A percentile compares a stretch with the other conserved stretches of the same genome.
phyloP scores from a whole-genome alignment of 2,797 vertebrate species.

The Eulemur coronatus region DNA sequence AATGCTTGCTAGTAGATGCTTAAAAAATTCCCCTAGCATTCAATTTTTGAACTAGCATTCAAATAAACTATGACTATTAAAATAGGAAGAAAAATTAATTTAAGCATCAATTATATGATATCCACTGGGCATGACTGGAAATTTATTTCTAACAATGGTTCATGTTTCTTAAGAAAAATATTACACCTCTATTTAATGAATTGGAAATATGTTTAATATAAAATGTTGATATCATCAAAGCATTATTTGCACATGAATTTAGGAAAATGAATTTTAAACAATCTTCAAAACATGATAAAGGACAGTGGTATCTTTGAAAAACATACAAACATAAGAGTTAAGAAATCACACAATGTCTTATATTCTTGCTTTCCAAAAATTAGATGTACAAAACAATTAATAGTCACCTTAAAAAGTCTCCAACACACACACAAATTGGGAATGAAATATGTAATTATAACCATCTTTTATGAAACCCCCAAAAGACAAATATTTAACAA shows the following conservation, averaged over 20 bases:
- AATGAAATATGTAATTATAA: conserved; percentile 59
- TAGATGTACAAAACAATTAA: conserved; percentile 65
- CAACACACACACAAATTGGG: conserved; percentile 38
- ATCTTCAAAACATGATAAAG: conserved; percentile 75
- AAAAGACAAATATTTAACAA: conserved; percentile 51
- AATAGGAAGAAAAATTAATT: conserved; percentile 40
- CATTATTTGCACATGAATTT: conserved; percentile 75
- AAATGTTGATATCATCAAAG: conserved; percentile 75
- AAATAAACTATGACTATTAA: conserved; percentile 22
- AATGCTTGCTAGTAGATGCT: not conserved
- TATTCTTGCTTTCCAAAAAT: conserved; percentile 63
- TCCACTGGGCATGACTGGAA: not conserved
- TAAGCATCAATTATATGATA: conserved; percentile 14
- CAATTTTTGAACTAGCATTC: not conserved
- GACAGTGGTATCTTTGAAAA: conserved; percentile 70
- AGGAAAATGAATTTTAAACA: conserved; percentile 74
- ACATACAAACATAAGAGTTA: conserved; percentile 68
- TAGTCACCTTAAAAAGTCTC: conserved; percentile 55
- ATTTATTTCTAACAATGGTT: conserved; percentile 21
- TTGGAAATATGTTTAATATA: conserved; percentile 82
- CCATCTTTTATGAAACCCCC: conserved; percentile 48
- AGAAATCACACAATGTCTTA: conserved; percentile 63
- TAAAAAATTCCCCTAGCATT: not conserved
- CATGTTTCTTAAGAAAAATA: conserved; percentile 56
- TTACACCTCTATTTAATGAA: conserved; percentile 61